Conservation (phyloP, 2,888 invertebrate genomes). For the Biston stratarius region DNA sequence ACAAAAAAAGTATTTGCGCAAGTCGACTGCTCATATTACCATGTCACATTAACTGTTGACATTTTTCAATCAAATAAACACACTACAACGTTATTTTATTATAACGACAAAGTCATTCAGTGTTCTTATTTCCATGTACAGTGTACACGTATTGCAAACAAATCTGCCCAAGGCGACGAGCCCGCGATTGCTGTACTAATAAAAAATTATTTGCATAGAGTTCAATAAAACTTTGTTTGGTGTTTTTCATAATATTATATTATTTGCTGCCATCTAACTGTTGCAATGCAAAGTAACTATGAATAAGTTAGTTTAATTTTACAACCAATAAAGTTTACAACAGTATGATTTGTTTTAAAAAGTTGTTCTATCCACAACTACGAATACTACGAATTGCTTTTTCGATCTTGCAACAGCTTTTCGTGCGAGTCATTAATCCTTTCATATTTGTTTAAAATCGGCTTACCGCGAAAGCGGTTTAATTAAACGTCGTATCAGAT, state of each 20-base stretch:
- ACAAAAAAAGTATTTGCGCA: slow-evolving; percentile 33
- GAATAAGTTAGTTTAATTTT: no score
- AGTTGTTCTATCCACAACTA: no score
- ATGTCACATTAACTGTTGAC: slow-evolving; percentile 6
- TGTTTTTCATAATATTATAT: slow-evolving; percentile 7
- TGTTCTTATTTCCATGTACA: background rate
- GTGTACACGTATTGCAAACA: slow-evolving; percentile 16
- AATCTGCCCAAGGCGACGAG: slow-evolving; percentile 16
- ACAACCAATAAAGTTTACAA: no score
- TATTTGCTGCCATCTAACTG: background rate
- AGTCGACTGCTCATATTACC: background rate
- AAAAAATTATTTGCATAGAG: slow-evolving; percentile 40
- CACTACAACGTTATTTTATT: background rate
- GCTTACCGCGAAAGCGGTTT: slow-evolving; percentile 28
- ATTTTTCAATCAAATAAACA: background rate
- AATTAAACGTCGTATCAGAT: slow-evolving; percentile 31
- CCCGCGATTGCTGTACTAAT: background rate
- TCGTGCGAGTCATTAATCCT: slow-evolving; percentile 14
- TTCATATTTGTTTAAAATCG: slow-evolving; percentile 11
- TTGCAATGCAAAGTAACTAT: no score
- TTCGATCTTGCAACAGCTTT: background rate
- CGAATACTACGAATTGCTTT: background rate
- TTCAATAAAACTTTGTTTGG: slow-evolving; percentile 37
- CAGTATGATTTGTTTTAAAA: no score
- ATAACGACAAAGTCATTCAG: slow-evolving; percentile 10